These are phyloP conservation scores for Formicarius rufipectus DNA, from an alignment of 2,113 vertebrate genomes.

Conservation along the genomic window DNA sequence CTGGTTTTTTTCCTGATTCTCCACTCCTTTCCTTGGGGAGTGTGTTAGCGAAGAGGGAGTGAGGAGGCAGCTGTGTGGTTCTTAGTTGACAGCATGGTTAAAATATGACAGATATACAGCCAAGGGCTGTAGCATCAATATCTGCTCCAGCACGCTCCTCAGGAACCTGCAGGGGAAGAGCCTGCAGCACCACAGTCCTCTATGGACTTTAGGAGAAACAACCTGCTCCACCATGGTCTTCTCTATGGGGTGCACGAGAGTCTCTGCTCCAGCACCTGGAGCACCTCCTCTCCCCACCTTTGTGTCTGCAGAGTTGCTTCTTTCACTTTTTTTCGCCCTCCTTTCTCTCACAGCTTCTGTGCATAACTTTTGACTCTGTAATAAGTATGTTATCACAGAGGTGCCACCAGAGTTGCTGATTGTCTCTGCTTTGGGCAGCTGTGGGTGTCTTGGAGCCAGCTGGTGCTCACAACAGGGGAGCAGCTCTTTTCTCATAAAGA, in stretches of 20 bases:
- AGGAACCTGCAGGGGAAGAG: background rate
- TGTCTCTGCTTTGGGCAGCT: background rate
- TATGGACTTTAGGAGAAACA: background rate
- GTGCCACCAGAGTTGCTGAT: background rate
- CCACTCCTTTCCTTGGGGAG: too few species aligned
- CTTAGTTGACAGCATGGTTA: too few species aligned
- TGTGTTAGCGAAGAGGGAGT: background rate
- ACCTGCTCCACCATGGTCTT: background rate
- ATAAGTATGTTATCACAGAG: background rate
- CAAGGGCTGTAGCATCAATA: accelerated
- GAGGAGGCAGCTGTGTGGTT: background rate
- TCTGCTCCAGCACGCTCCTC: background rate
- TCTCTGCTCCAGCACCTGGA: background rate
- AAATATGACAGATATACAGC: background rate
- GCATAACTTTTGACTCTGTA: background rate
- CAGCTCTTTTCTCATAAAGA: background rate
- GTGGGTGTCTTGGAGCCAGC: background rate
- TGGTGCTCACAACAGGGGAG: background rate
- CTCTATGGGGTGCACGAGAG: too few species aligned
- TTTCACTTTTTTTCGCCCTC: background rate
- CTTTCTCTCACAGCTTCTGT: background rate
- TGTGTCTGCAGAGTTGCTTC: background rate
- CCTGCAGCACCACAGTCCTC: too few species aligned
- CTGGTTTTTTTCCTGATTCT: background rate
- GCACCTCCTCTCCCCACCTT: background rate